Evolutionary conservation across 1,140 invertebrate species (phyloP), one percentile per base, ranked within the genome.

Genomic region (Samia ricini): DNA sequence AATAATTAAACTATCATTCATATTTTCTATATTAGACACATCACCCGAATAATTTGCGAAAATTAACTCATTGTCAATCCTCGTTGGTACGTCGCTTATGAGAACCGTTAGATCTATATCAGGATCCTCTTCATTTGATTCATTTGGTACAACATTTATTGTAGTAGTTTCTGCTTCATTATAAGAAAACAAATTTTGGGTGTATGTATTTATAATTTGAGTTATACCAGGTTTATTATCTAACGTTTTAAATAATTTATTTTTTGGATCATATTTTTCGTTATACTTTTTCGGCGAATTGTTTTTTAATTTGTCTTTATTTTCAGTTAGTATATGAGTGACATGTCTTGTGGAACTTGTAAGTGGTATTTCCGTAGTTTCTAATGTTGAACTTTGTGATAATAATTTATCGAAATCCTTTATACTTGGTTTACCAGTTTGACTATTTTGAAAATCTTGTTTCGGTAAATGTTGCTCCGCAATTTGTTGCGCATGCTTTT

Each of bases 401-500:
- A 42, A 42, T 48, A 33, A 26, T 23, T 58, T 63, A 51, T 61
- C 0, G 48, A 20, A 49, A 19, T 48, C 26, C 19, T 66, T 7
- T 50, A 61, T 56, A 70, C 67, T 42, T 48, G 51, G 42, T 0
- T 42, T 42, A 55, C 65, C 69, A 26, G 61, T 72, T 64, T 76
- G 56, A n/a, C 66, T 62, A 56, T 66, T 65, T 33, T 69, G 26
- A 20, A 33, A 10, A 58, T 59, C 63, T 56, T 79, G 72, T 48
- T 75, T 79, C 61, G 23, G 63, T 48, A 68, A 61, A 42, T 77
- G 74, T 64, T 82, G 69, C 68, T 80, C 80, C 36, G 83, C 78
- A 52, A 83, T 60, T 63, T 89, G 80, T 66, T 91, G 89, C 8
- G 84, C 83, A 71, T 91, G 77, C 70, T 91, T 91, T 74, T 89